Evolutionary conservation across 2,113 vertebrate species (phyloP), one percentile per base, ranked within the genome.

Genomic region (Seriola dumerili): DNA sequence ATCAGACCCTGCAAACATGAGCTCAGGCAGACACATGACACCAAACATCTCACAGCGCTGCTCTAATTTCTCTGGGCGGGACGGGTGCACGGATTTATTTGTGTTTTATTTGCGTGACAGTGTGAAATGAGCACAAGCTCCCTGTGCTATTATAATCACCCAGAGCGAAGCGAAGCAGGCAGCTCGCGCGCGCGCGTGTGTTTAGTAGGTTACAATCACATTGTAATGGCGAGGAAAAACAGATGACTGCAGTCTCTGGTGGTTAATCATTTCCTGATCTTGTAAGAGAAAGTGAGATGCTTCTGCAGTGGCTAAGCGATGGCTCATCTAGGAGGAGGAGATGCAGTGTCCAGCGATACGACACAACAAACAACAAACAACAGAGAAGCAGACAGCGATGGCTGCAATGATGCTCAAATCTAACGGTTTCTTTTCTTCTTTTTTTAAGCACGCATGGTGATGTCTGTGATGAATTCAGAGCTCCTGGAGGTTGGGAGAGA

Each of bases 1-100:
- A 93, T 90, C 87, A 88, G 75, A 89, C 21, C 82, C 83, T 63
- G 81, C 75, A 65, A 84, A 85, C 90, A 89, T 42, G 55, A 87
- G 76, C 74, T 57, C 78, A 59, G 80, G 29, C 80, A 38, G 50
- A 85, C 86, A 85, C 84, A 80, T 81, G 78, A 88, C 91, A 91
- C 82, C 75, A 62, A 82, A 76, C 78, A 32, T 85, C 80, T 72
- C 85, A 40, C 4, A 50, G 25, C 50, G 19, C 69, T 85, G 89
- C 80, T 88, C 87, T 69, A n/a, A 57, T 90, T 88, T 81, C 81
- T 76, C 14, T 52, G 23, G 65, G 29, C 66, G 38, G 83, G 65
- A 84, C 55, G 17, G 23, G n/a, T 25, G 71, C 63, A 5, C 48
- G 63, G 69, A 76, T 90, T 89, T 88, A 70, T 78, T 40, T 64